phyloP scores from a whole-genome alignment of 2,888 invertebrate species.

The Archaeoteleia sp. region DNA sequence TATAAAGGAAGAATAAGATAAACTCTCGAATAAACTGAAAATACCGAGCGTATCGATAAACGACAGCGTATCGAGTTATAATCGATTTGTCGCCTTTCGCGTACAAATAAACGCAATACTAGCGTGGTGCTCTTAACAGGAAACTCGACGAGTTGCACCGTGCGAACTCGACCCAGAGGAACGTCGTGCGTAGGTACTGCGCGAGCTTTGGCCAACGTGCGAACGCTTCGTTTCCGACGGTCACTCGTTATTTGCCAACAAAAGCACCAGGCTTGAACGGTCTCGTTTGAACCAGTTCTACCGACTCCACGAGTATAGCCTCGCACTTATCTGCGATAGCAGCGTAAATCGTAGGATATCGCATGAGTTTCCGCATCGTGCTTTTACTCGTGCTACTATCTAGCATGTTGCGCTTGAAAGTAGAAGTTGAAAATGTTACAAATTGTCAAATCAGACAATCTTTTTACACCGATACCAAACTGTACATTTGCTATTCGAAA shows the following conservation, averaged over 20 bases:
- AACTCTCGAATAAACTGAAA: conserved; percentile 6
- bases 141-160: conserved; percentile 46
- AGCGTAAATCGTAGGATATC: conserved; percentile 48
- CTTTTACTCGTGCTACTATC: conserved; percentile 16
- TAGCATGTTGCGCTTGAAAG: conserved; percentile 32
- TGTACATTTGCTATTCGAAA: too few species aligned
- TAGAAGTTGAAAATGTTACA: conserved; percentile 40
- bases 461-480: too few species aligned
- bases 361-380: conserved; percentile 46
- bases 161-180: conserved; percentile 49
- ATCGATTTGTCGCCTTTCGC: conserved; percentile 49
- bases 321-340: conserved; percentile 44
- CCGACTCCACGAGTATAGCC: conserved; percentile 8
- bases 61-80: conserved; percentile 37
- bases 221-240: conserved; percentile 45
- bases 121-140: conserved; percentile 22
- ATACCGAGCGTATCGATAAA: conserved; percentile 34
- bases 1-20: conserved; percentile 1
- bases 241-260: conserved; percentile 50
- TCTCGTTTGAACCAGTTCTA: conserved; percentile 50
- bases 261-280: conserved; percentile 44
- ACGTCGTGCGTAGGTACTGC: conserved; percentile 36
- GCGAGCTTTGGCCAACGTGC: conserved; percentile 37
- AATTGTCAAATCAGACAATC: conserved; percentile 28
- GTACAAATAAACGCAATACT: conserved; percentile 8